A percentile compares a stretch with the other conserved stretches of the same genome.
These are phyloP conservation scores for Xestia c-nigrum DNA, from an alignment of 2,888 invertebrate species.

Conservation along the genomic window DNA sequence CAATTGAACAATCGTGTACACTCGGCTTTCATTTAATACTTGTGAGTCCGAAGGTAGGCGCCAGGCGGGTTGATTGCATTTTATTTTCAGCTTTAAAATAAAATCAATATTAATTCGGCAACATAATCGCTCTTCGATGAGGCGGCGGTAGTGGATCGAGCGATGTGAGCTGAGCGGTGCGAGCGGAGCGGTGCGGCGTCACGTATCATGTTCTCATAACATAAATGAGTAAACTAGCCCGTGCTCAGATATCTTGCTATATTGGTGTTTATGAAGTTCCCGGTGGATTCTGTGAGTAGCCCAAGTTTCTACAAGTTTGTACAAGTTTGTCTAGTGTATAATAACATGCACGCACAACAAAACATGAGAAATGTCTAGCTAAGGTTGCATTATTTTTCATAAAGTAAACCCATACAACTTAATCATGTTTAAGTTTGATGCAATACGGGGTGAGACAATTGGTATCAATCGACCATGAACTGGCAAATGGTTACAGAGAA, in stretches of 20 bases:
- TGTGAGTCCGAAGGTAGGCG: constrained; percentile 7
- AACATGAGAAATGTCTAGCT: not conserved
- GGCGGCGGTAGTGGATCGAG: constrained; percentile 1
- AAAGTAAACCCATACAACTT: not conserved
- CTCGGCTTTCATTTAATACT: constrained; percentile 30
- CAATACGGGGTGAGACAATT: not conserved
- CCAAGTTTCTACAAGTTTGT: constrained; percentile 39
- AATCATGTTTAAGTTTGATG: not conserved
- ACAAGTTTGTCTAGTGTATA: constrained; percentile 15
- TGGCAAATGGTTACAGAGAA: not conserved
- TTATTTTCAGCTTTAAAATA: constrained; percentile 42
- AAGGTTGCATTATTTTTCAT: not conserved
- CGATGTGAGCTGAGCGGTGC: not conserved
- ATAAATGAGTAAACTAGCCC: constrained; percentile 35
- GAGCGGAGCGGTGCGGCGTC: not conserved
- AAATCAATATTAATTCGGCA: constrained; percentile 47
- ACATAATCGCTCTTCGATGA: constrained; percentile 5
- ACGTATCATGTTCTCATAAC: constrained; percentile 6
- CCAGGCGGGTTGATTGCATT: constrained; percentile 41
- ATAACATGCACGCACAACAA: constrained; percentile 4
- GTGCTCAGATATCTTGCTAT: constrained; percentile 23
- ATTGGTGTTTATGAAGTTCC: constrained; percentile 40
- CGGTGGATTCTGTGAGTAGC: constrained; percentile 29
- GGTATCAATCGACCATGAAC: not conserved
- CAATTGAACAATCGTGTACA: constrained; percentile 25